Percentiles rank a stretch among this genome's conserved stretches.
Conservation (phyloP, 2,888 invertebrate genomes). For the Zaprionus bogoriensis region DNA sequence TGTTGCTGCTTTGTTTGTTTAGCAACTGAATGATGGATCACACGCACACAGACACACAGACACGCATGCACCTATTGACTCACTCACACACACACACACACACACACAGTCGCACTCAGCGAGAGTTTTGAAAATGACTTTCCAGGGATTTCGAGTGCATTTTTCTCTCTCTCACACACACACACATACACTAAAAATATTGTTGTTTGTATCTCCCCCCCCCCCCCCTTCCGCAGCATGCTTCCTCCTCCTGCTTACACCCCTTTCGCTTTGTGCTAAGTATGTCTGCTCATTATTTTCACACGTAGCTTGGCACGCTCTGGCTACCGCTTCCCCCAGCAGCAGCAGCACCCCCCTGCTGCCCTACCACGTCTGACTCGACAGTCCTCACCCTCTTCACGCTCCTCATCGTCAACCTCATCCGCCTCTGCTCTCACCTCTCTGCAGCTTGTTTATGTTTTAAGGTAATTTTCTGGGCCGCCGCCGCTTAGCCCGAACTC, state of each 20-base stretch:
- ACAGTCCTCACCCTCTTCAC: neutral
- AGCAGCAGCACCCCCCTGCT: neutral
- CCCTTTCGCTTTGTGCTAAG: slow-evolving; percentile 51
- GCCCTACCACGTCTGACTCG: neutral
- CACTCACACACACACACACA: slow-evolving; percentile 6
- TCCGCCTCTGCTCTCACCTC: neutral
- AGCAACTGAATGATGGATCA: slow-evolving; percentile 73
- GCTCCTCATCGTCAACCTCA: neutral
- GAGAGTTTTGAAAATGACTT: slow-evolving; percentile 55
- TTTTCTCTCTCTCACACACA: slow-evolving; percentile 30
- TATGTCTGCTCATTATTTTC: slow-evolving; percentile 75
- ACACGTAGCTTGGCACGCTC: slow-evolving; percentile 68
- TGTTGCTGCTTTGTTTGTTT: slow-evolving; percentile 61
- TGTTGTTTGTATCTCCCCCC: neutral
- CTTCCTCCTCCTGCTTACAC: neutral
- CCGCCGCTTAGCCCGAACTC: no score
- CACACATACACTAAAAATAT: neutral
- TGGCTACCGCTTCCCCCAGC: neutral
- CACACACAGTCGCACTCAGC: slow-evolving; percentile 7
- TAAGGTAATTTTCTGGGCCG: slow-evolving; percentile 67
- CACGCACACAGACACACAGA: slow-evolving; percentile 30
- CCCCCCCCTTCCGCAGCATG: neutral
- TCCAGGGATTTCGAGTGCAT: slow-evolving; percentile 57
- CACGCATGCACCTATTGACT: slow-evolving; percentile 10
- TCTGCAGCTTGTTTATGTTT: slow-evolving; percentile 60